Percentiles rank a stretch among this genome's conserved stretches.
Evolutionary conservation across 2,888 invertebrate genomes (phyloP).

Genomic region (Ormyrus nitidulus): DNA sequence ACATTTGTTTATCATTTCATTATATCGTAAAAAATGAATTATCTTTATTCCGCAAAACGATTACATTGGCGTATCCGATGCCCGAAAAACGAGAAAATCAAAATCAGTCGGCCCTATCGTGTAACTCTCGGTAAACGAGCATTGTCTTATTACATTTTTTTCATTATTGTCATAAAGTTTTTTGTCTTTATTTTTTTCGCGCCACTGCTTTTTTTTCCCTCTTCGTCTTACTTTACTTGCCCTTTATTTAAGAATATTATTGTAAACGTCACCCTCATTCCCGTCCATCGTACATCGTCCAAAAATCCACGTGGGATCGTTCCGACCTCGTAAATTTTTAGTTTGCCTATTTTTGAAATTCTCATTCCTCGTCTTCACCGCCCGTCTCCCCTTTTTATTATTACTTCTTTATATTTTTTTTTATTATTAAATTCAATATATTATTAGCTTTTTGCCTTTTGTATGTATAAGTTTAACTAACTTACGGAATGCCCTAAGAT

Average conservation of each 20-base stretch:
- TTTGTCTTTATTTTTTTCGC: constrained; percentile 43
- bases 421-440: constrained; percentile 59
- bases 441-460: constrained; percentile 58
- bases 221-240: constrained; percentile 41
- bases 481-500: constrained; percentile 68
- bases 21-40: constrained; percentile 44
- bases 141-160: constrained; percentile 57
- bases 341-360: constrained; percentile 53
- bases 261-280: constrained; percentile 46
- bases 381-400: constrained; percentile 61
- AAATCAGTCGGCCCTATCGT: constrained; percentile 62
- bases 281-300: constrained; percentile 46
- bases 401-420: constrained; percentile 53
- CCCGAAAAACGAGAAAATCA: constrained; percentile 53
- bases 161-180: constrained; percentile 63
- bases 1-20: constrained; percentile 26
- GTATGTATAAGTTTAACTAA: constrained; percentile 61
- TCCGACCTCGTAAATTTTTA: constrained; percentile 53
- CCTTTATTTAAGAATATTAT: constrained; percentile 54
- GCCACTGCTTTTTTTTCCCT: constrained; percentile 25
- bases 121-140: constrained; percentile 59
- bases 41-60: constrained; percentile 58
- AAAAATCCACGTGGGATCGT: constrained; percentile 51
- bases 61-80: constrained; percentile 48
- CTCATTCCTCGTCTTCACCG: constrained; percentile 59